These are phyloP conservation scores for Atherinomorus stipes DNA, from an alignment of 2,113 vertebrate genomes.

Conservation along the genomic window DNA sequence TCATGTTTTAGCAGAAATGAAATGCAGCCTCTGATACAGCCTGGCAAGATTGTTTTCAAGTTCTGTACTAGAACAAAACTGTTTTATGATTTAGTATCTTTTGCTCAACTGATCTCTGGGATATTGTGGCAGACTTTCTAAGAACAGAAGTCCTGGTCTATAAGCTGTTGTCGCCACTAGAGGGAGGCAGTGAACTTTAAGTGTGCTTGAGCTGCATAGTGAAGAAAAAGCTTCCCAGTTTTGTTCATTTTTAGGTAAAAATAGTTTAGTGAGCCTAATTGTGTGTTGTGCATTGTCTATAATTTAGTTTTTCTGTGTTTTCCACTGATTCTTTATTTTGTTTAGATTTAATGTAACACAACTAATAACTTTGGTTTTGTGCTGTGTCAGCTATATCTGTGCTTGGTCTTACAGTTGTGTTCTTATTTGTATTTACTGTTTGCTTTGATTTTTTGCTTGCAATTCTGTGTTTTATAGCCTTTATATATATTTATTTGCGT, in stretches of 20 bases:
- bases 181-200: slow-evolving; percentile 36
- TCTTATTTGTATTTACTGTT: not conserved
- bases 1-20: no score
- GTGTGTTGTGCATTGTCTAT: not conserved
- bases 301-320: not conserved
- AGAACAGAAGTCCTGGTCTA: no score
- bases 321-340: not conserved
- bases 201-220: not conserved
- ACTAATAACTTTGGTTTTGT: not conserved
- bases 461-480: not conserved
- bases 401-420: not conserved
- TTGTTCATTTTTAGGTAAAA: not conserved
- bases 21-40: no score
- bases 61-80: no score
- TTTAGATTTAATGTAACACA: not conserved
- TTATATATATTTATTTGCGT: not conserved
- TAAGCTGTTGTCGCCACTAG: slow-evolving; percentile 38
- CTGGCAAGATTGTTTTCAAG: no score
- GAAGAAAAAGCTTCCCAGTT: no score
- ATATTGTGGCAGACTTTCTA: no score
- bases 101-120: no score
- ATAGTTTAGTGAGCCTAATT: not conserved
- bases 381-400: not conserved
- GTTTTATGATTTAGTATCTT: no score
- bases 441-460: not conserved